phyloP scores from a whole-genome alignment of 2,888 invertebrate genomes.

The Lamellibrachia columna region DNA sequence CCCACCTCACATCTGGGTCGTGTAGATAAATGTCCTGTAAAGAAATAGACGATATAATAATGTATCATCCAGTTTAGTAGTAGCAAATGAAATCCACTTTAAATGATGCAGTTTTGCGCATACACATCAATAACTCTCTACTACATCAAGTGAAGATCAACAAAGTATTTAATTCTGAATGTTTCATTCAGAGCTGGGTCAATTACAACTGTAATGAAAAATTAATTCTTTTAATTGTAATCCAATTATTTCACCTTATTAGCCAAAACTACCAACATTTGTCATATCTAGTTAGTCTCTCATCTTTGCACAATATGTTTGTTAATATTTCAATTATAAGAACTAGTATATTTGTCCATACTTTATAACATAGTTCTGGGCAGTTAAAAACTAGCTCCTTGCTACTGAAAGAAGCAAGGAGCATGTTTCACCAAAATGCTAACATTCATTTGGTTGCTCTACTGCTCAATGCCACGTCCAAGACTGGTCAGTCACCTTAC shows the following conservation, averaged over 20 bases:
- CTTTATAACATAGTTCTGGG: too few species aligned
- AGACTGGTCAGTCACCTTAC: too few species aligned
- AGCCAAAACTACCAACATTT: background rate
- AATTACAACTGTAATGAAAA: background rate
- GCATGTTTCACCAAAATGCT: too few species aligned
- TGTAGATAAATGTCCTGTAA: conserved; percentile 73
- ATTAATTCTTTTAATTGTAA: background rate
- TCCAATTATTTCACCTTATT: background rate
- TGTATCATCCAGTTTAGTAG: background rate
- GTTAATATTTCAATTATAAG: too few species aligned
- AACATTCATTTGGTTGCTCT: too few species aligned
- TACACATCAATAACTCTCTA: background rate
- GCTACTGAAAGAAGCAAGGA: too few species aligned
- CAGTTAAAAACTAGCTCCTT: too few species aligned
- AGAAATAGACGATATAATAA: background rate
- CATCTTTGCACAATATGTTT: too few species aligned
- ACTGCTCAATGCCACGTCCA: too few species aligned
- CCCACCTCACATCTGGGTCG: conserved; percentile 79
- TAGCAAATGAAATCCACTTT: background rate
- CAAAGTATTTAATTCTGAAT: background rate
- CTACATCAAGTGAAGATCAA: background rate
- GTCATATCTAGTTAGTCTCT: too few species aligned
- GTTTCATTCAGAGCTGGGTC: background rate
- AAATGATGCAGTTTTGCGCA: background rate
- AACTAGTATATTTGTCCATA: too few species aligned